These are phyloP conservation scores for Atractosteus spatula DNA, from an alignment of 2,113 vertebrate genomes.

Conservation along the genomic window DNA sequence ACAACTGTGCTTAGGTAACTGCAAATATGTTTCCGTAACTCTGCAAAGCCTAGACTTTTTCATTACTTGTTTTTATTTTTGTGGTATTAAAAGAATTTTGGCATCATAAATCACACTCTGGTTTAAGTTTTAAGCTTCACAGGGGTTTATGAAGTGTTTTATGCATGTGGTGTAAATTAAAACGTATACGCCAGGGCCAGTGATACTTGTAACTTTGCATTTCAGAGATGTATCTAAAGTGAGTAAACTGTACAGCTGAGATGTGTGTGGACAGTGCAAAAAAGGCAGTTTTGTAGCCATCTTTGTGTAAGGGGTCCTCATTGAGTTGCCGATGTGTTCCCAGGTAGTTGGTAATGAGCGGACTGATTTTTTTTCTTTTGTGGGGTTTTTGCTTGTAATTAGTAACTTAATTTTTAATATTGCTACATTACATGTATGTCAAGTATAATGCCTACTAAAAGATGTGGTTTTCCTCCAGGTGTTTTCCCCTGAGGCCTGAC, in stretches of 20 bases:
- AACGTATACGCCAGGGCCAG: constrained; percentile 37
- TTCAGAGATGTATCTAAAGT: constrained; percentile 23
- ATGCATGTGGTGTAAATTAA: constrained; percentile 52
- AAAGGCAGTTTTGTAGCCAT: constrained; percentile 1
- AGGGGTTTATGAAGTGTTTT: constrained; percentile 40
- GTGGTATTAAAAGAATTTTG: constrained; percentile 32
- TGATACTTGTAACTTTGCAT: constrained; percentile 15
- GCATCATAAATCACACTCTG: constrained; percentile 46
- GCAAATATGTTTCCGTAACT: constrained; percentile 20
- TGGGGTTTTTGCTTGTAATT: constrained; percentile 46
- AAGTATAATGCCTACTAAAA: constrained; percentile 25
- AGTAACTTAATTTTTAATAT: constrained; percentile 33
- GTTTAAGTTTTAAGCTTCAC: constrained; percentile 47
- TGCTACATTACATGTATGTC: constrained; percentile 27
- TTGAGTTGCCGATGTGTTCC: constrained; percentile 22
- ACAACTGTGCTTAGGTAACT: constrained; percentile 37
- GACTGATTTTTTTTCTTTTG: constrained; percentile 28
- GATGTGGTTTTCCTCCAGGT: constrained; percentile 27
- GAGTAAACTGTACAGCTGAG: constrained; percentile 28
- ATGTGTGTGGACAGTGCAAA: constrained; percentile 29
- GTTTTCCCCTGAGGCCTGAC: neutral
- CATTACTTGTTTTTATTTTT: constrained; percentile 24
- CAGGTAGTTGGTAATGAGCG: constrained; percentile 31
- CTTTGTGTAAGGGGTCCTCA: constrained; percentile 14
- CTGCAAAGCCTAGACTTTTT: constrained; percentile 6